Evolutionary conservation across 2,888 invertebrate species (phyloP), one percentile per base, ranked within the genome.

Genomic region (Drosophila rellima): DNA sequence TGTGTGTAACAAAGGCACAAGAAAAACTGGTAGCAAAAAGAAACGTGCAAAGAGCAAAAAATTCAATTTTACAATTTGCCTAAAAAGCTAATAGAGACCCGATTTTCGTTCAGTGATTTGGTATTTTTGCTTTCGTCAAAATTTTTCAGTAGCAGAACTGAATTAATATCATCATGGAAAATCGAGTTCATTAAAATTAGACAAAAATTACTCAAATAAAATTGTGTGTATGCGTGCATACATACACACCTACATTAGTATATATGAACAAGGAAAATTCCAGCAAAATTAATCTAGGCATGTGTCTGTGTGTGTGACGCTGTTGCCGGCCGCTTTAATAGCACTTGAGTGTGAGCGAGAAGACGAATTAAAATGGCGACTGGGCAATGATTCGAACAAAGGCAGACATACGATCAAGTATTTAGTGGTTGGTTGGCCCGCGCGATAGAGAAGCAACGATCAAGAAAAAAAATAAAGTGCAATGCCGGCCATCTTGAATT

Each of bases 81-180:
- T 44, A 15, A 10, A 54, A 40, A 52, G 48, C 13, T 60, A 61
- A 40, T 40, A 29, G 5, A 44, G 52, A 35, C 70, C 82, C 74
- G 69, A 88, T 70, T 77, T 71, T 70, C 47, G 76, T 62, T 92
- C 91, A 91, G 92, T 79, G 74, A 62, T 66, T 91, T 92, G 92
- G 92, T 92, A 92, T 91, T 91, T 91, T 78, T 82, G 70, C 57
- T 92, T 40, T 93, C 92, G 79, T 90, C 92, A 92, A 81, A 75
- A 64, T 71, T 82, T 74, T 85, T 93, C 92, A 92, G 92, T 91
- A 93, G 92, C 92, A 93, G 92, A 92, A 92, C 92, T 92, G 92
- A 74, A 79, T 77, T 31, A 35, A 47, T 71, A 76, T 92, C 91
- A 91, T 92, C 92, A 92, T 90, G 51, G 44, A 75, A 78, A 89